phyloP scores from a whole-genome alignment of 2,888 invertebrate genomes.

The Dolichopus griseipennis region DNA sequence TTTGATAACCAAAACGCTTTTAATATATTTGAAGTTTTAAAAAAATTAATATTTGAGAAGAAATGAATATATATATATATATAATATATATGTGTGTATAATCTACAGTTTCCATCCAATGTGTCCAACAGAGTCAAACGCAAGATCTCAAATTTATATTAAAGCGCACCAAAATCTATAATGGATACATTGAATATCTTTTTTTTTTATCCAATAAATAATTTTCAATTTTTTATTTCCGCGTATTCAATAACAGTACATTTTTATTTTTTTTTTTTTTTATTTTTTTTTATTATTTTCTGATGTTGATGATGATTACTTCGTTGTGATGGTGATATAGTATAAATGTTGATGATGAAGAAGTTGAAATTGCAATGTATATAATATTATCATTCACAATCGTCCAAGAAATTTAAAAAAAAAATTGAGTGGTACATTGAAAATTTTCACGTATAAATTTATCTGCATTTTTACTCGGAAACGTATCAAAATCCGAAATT shows the following conservation, averaged over 20 bases:
- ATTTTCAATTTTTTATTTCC: background rate
- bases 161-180: background rate
- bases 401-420: background rate
- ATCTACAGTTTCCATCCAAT: background rate
- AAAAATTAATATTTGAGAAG: background rate
- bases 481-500: too few species aligned
- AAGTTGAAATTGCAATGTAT: too few species aligned
- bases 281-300: background rate
- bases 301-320: background rate
- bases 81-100: too few species aligned
- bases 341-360: too few species aligned
- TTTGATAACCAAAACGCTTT: constrained; percentile 4
- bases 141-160: background rate
- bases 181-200: background rate
- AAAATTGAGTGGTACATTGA: too few species aligned
- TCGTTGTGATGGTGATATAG: background rate
- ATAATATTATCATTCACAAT: too few species aligned
- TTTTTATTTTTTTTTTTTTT: background rate
- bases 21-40: background rate
- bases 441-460: too few species aligned
- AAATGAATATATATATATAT: background rate
- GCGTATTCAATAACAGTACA: constrained; percentile 1
- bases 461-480: too few species aligned
- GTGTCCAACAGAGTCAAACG: background rate
- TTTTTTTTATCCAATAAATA: constrained; percentile 1